Base-by-base conservation (phyloP, 2,888 invertebrate species). In the Melinaea marsaeus region DNA sequence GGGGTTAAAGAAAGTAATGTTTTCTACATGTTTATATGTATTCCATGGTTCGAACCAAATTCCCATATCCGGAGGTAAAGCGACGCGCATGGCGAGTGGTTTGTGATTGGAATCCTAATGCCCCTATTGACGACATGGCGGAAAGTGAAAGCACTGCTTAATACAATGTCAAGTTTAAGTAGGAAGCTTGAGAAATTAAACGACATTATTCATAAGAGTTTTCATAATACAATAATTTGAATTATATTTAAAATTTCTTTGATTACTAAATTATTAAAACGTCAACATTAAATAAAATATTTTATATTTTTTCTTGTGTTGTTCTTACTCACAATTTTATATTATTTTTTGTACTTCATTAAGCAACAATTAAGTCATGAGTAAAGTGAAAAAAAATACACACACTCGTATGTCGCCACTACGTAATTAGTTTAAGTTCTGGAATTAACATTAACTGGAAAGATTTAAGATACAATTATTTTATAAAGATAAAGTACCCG, bases 61-160 rank as follows among this genome's bases (percentile, higher is more conserved):
- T 62, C 67, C 65, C 67, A 67, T 65, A 65, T 64, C 67, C 67
- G 67, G 64, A 60, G 62, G 11, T 45, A 13, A 37, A 60, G 56
- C 51, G 60, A 13, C 11, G 5, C 51, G 67, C 62, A 65, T 65
- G 13, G 46, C 33, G 58, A 63, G 48, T 57, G 5, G 35, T n/a
- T 59, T 58, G 67, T 60, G 67, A 13, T 37, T 57, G 7, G 66
- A 58, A 55, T 66, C 22, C 13, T 37, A 60, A 66, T 55, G 32
- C 13, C 47, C 13, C 13, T 9, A 48, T 55, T 55, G 57, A 35
- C 57, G 57, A 64, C 57, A 61, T 48, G 6, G 13, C 9, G 45
- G 57, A 57, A 32, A 62, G 65, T 58, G 67, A 67, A 67, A 67
- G 67, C 54, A 9, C 7, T 2, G 32, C n/a, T 32, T 32, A 11